phyloP scores from a whole-genome alignment of 2,113 vertebrate genomes.

The Calonectris borealis region DNA sequence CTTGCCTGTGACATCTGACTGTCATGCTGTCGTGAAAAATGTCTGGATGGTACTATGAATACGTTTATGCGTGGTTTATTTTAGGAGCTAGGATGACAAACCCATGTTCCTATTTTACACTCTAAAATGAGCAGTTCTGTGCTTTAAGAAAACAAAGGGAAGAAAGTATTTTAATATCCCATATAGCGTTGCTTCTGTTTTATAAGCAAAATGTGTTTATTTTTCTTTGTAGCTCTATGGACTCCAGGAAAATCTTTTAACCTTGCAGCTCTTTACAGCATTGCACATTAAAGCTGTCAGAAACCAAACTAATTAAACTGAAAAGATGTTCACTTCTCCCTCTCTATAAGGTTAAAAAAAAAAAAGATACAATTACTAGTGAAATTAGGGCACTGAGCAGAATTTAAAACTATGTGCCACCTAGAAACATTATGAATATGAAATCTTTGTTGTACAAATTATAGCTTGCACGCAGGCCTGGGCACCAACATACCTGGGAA shows the following conservation, averaged over 20 bases:
- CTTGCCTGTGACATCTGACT: conserved; percentile 41
- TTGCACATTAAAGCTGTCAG: conserved; percentile 30
- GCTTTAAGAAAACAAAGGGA: conserved; percentile 3
- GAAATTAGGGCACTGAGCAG: conserved; percentile 23
- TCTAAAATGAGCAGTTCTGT: background rate
- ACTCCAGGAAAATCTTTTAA: conserved; percentile 64
- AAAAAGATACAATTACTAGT: background rate
- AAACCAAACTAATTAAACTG: conserved; percentile 38
- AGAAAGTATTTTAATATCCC: background rate
- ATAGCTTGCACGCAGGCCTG: background rate
- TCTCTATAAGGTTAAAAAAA: background rate
- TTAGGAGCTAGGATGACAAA: conserved; percentile 11
- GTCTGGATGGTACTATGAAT: background rate
- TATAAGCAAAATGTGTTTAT: background rate
- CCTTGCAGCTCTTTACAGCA: conserved; percentile 10
- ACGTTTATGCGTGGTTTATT: background rate
- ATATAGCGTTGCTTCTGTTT: background rate
- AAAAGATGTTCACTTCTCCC: conserved; percentile 7
- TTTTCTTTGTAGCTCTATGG: background rate
- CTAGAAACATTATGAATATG: conserved; percentile 4
- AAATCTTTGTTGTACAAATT: conserved; percentile 34
- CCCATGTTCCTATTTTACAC: background rate
- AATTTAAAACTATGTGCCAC: conserved; percentile 1
- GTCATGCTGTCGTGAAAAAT: conserved; percentile 15
- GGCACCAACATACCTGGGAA: background rate